phyloP scores from a whole-genome alignment of 1,140 invertebrate genomes.

The Brachionus rubens region DNA sequence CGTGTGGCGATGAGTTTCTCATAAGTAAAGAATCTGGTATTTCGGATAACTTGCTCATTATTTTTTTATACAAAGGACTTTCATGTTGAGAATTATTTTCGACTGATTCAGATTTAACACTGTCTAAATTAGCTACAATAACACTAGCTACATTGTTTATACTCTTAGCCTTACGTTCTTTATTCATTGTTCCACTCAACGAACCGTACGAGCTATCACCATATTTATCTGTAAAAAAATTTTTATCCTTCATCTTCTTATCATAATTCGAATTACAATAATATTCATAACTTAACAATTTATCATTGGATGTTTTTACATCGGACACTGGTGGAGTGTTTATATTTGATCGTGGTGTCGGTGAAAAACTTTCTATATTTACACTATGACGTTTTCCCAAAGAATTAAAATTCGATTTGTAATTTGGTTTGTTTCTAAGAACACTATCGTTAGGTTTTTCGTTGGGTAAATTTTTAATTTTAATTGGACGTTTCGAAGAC shows the following conservation, averaged over 20 bases:
- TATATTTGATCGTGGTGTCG: neutral
- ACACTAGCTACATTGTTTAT: neutral
- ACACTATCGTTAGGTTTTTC: neutral
- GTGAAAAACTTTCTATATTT: slow-evolving; percentile 14
- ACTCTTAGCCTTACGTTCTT: neutral
- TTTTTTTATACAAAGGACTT: slow-evolving; percentile 39
- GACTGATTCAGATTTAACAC: neutral
- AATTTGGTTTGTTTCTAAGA: slow-evolving; percentile 11
- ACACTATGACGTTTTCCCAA: slow-evolving; percentile 3
- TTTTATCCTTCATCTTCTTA: neutral
- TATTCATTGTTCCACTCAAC: neutral
- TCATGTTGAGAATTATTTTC: neutral
- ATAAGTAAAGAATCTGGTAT: slow-evolving; percentile 12
- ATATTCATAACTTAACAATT: slow-evolving; percentile 17
- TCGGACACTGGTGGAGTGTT: neutral
- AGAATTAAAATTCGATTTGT: slow-evolving; percentile 1
- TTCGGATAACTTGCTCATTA: slow-evolving; percentile 40
- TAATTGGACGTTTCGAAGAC: neutral
- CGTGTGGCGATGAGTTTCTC: neutral
- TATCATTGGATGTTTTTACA: neutral
- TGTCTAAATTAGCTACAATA: neutral
- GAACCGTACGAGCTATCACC: neutral
- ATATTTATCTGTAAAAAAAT: neutral
- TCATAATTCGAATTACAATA: neutral
- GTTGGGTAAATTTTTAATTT: neutral